These are phyloP conservation scores for Platycercus adscitus DNA, from an alignment of 2,113 vertebrate species.

Conservation along the genomic window DNA sequence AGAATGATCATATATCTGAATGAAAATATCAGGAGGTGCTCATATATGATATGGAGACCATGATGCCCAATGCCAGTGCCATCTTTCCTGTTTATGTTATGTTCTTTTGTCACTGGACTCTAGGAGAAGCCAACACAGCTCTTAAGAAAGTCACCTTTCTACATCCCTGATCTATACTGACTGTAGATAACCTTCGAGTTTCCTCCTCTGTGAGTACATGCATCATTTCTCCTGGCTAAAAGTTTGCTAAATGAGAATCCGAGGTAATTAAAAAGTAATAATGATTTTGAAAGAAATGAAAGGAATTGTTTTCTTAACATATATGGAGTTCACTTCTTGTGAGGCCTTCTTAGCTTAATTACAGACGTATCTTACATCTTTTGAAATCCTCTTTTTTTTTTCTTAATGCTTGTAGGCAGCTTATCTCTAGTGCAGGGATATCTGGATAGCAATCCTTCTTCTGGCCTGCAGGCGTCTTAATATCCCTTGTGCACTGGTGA, in stretches of 20 bases:
- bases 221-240: background rate
- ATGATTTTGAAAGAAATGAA: background rate
- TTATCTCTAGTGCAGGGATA: background rate
- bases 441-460: background rate
- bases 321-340: background rate
- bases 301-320: background rate
- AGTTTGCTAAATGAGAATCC: background rate
- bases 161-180: background rate
- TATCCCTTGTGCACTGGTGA: background rate
- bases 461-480: background rate
- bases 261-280: background rate
- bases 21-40: background rate
- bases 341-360: background rate
- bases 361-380: background rate
- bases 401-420: background rate
- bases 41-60: background rate
- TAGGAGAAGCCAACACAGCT: background rate
- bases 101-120: background rate
- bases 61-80: background rate
- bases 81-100: background rate
- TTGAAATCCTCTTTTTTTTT: background rate
- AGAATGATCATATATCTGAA: background rate
- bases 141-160: background rate
- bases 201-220: background rate
- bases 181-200: background rate